phyloP scores from a whole-genome alignment of 2,888 invertebrate genomes.

The Meiosimyza decipiens region DNA sequence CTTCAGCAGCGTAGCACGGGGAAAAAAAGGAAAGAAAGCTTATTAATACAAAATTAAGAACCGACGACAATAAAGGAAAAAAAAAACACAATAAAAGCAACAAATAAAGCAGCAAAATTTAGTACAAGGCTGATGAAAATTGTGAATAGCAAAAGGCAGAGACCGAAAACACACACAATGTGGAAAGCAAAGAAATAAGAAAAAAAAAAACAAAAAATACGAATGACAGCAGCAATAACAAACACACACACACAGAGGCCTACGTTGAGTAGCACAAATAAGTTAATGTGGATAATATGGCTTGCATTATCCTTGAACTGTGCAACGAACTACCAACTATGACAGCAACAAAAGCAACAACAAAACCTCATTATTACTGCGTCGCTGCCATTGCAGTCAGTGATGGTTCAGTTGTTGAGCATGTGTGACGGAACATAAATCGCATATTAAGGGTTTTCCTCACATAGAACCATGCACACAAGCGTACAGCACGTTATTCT shows the following conservation, averaged over 20 bases:
- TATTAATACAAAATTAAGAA: slow-evolving; percentile 5
- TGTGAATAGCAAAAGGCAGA: neutral
- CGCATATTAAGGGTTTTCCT: slow-evolving; percentile 21
- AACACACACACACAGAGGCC: neutral
- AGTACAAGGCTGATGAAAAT: slow-evolving; percentile 21
- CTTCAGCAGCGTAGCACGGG: too few relatives aligned
- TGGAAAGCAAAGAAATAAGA: too few relatives aligned
- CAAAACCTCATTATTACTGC: neutral
- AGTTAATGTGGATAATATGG: neutral
- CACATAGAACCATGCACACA: neutral
- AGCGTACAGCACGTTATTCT: too few relatives aligned
- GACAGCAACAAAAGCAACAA: slow-evolving; percentile 14
- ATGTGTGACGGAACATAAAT: slow-evolving; percentile 29
- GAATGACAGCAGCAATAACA: slow-evolving; percentile 9
- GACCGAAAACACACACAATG: neutral
- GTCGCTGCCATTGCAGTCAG: neutral
- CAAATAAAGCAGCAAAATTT: neutral
- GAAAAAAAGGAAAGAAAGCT: neutral
- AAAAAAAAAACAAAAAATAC: neutral
- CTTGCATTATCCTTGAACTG: slow-evolving; percentile 18
- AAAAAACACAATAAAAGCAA: slow-evolving; percentile 4
- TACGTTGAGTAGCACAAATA: too few relatives aligned
- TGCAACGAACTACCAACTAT: slow-evolving; percentile 19
- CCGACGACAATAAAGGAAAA: too few relatives aligned
- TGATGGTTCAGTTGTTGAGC: slow-evolving; percentile 9